phyloP scores from a whole-genome alignment of 2,797 vertebrate species.

The Myripristis jacobus region DNA sequence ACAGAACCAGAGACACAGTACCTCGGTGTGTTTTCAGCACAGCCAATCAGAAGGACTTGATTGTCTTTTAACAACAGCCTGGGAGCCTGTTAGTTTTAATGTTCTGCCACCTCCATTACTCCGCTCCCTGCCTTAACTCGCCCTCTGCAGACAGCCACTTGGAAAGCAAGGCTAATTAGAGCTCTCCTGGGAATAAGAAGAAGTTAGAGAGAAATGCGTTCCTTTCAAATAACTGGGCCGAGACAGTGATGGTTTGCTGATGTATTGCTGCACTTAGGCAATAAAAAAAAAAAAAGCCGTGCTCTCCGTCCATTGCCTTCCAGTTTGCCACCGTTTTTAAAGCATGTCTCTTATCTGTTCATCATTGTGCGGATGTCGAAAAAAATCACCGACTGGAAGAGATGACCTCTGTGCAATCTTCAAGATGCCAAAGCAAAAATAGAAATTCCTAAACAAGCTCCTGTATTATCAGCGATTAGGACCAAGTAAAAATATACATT shows the following conservation, averaged over 20 bases:
- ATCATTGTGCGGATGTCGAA: neutral
- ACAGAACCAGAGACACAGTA: conserved; percentile 1
- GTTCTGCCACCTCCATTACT: conserved; percentile 41
- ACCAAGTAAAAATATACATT: too few relatives aligned
- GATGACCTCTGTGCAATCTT: too few relatives aligned
- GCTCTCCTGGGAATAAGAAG: conserved; percentile 55
- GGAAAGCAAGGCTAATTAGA: conserved; percentile 67
- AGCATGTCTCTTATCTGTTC: conserved; percentile 22
- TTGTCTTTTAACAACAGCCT: conserved; percentile 28
- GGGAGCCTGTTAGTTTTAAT: conserved; percentile 50
- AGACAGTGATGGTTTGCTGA: conserved; percentile 40
- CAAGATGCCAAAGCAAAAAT: too few relatives aligned
- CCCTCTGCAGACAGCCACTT: conserved; percentile 36
- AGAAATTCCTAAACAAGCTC: neutral
- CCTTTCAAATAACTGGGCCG: conserved; percentile 63
- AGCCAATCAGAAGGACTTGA: conserved; percentile 6
- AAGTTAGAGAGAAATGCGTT: conserved; percentile 52
- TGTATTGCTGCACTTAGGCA: conserved; percentile 31
- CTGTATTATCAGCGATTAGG: too few relatives aligned
- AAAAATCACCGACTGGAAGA: neutral
- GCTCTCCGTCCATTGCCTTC: neutral
- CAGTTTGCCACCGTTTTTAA: conserved; percentile 24
- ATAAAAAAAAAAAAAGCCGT: conserved; percentile 7
- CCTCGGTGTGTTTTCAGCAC: conserved; percentile 10
- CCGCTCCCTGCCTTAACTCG: conserved; percentile 33